A percentile compares a stretch with the other conserved stretches of the same genome.
These are phyloP conservation scores for Isaurus tuberculatus DNA, from an alignment of 92 coral and sea anemone species.

Conservation along the genomic window DNA sequence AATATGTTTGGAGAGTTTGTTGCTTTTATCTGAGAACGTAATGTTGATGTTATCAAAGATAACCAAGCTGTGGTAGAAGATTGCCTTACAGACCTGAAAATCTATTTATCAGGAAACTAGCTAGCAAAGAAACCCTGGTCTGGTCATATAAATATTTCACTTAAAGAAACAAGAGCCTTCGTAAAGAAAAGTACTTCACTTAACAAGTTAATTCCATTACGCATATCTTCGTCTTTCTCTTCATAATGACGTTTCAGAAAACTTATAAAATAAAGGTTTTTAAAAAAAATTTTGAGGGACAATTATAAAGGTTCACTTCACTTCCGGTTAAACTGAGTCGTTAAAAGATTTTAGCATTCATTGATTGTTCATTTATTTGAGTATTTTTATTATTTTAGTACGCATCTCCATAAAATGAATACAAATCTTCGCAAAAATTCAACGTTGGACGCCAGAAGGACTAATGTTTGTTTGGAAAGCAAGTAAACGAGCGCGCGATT, in stretches of 20 bases:
- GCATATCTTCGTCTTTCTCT: conserved; percentile 14
- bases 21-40: conserved; percentile 15
- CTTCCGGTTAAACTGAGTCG: conserved; percentile 8
- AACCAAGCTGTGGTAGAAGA: conserved; percentile 6
- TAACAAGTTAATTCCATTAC: conserved; percentile 1
- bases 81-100: neutral
- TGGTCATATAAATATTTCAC: neutral
- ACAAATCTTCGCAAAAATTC: conserved; percentile 6
- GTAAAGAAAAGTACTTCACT: neutral
- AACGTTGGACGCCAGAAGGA: conserved; percentile 4
- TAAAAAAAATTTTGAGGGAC: neutral
- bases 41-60: conserved; percentile 1
- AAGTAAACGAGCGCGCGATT: neutral
- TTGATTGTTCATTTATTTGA: conserved; percentile 11
- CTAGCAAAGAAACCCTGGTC: neutral
- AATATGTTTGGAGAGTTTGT: conserved; percentile 3
- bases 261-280: neutral
- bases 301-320: neutral
- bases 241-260: neutral
- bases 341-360: neutral
- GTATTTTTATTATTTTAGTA: neutral
- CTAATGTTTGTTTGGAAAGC: conserved; percentile 29
- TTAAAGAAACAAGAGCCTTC: neutral
- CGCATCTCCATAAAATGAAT: conserved; percentile 2
- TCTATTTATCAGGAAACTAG: neutral